phyloP scores from a whole-genome alignment of 2,113 vertebrate genomes.

The Cacatua alba region DNA sequence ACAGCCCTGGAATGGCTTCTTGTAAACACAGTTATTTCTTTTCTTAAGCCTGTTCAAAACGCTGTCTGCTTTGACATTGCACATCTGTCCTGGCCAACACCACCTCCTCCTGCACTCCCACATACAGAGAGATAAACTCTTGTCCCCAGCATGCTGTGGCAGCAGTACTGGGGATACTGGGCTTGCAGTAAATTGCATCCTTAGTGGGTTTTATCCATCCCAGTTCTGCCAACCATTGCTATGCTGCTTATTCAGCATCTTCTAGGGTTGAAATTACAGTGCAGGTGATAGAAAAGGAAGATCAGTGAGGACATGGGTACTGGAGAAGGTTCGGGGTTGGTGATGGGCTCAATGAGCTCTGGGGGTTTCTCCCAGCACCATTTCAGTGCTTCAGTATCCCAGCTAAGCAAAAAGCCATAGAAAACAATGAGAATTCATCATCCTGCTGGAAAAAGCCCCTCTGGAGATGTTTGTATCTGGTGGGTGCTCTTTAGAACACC shows the following conservation, averaged over 20 bases:
- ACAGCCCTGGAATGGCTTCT: not conserved
- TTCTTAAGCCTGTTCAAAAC: not conserved
- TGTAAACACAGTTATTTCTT: conserved; percentile 7
- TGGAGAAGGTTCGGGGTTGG: not conserved
- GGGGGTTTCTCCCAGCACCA: accelerated
- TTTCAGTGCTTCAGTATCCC: not conserved
- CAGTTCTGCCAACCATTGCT: not conserved
- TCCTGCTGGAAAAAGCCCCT: not conserved
- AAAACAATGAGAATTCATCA: not conserved
- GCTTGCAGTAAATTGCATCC: not conserved
- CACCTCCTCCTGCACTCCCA: not conserved
- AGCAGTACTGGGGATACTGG: accelerated
- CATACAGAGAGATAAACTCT: accelerated
- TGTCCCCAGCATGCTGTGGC: accelerated
- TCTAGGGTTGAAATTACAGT: not conserved
- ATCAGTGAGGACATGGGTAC: accelerated
- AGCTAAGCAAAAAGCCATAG: not conserved
- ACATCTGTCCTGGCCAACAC: not conserved
- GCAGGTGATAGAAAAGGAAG: not conserved
- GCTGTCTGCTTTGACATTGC: not conserved
- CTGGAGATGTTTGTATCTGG: not conserved
- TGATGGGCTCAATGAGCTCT: not conserved
- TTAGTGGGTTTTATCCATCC: not conserved
- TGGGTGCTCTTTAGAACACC: not conserved
- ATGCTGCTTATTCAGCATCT: not conserved